phyloP scores from a whole-genome alignment of 2,113 vertebrate genomes.

The Vulpes vulpes region DNA sequence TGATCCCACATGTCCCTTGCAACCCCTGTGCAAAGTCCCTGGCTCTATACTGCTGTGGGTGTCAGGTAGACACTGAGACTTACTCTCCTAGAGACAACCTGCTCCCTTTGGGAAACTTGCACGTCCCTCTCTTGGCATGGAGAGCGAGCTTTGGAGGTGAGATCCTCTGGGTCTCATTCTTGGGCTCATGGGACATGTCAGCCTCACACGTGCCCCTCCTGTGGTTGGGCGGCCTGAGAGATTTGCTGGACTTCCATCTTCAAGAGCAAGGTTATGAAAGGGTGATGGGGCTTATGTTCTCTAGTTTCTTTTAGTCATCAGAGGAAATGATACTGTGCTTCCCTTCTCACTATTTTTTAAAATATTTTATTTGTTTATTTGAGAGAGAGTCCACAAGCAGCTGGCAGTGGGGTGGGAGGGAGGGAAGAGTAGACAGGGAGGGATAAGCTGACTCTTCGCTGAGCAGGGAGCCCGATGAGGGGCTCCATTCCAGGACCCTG shows the following conservation, averaged over 20 bases:
- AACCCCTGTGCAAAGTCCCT: background rate
- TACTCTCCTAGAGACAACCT: background rate
- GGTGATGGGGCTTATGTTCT: background rate
- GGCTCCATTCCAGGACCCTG: background rate
- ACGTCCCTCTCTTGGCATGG: background rate
- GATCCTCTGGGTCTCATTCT: background rate
- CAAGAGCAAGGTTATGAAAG: background rate
- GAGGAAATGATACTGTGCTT: background rate
- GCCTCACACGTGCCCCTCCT: background rate
- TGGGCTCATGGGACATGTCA: background rate
- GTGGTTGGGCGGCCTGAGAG: background rate
- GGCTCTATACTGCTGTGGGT: fast-evolving
- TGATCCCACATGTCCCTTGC: no score
- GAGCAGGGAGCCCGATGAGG: background rate
- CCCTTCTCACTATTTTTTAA: background rate
- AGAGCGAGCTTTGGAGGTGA: background rate
- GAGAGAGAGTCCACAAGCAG: background rate
- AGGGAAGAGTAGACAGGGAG: background rate
- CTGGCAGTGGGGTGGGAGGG: no score
- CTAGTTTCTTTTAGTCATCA: background rate
- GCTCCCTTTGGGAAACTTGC: background rate
- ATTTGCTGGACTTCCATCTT: background rate
- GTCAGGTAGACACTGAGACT: background rate
- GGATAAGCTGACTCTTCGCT: background rate
- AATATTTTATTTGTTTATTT: background rate